These are phyloP conservation scores for Drosophila picticornis DNA, from an alignment of 2,888 invertebrate species.

Conservation along the genomic window DNA sequence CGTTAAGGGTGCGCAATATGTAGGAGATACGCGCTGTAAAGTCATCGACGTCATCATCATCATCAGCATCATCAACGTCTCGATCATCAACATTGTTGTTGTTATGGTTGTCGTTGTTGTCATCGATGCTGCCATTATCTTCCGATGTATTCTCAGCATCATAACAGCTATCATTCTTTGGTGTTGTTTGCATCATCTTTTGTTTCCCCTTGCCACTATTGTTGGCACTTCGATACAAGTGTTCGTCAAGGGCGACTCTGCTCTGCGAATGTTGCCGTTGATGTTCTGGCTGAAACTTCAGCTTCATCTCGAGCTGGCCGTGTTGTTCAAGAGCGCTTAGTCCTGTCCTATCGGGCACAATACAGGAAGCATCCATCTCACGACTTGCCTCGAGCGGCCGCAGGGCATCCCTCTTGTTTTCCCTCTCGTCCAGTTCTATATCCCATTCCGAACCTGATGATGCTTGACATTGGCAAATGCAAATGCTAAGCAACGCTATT, in stretches of 20 bases:
- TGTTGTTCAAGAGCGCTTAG: too few species aligned
- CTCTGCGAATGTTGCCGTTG: not conserved
- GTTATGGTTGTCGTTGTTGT: constrained; percentile 3
- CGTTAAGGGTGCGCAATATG: constrained; percentile 17
- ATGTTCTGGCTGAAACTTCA: constrained; percentile 4
- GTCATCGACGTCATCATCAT: too few species aligned
- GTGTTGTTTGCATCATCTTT: not conserved
- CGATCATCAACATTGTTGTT: not conserved
- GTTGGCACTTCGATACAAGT: not conserved
- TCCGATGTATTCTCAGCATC: constrained; percentile 2
- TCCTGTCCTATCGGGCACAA: not conserved
- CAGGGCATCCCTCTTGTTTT: not conserved
- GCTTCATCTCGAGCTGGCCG: not conserved
- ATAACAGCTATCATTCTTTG: constrained; percentile 9
- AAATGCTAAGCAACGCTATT: constrained; percentile 11
- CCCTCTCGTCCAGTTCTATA: not conserved
- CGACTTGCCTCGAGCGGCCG: not conserved
- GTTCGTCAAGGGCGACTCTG: not conserved
- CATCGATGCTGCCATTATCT: not conserved
- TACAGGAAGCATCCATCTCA: not conserved
- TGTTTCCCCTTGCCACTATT: not conserved
- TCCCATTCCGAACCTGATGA: not conserved
- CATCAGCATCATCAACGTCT: not conserved
- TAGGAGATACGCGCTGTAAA: constrained; percentile 22
- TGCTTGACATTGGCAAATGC: not conserved